Base-by-base conservation (phyloP, 2,797 vertebrate species). In the Aphelocoma californica region DNA sequence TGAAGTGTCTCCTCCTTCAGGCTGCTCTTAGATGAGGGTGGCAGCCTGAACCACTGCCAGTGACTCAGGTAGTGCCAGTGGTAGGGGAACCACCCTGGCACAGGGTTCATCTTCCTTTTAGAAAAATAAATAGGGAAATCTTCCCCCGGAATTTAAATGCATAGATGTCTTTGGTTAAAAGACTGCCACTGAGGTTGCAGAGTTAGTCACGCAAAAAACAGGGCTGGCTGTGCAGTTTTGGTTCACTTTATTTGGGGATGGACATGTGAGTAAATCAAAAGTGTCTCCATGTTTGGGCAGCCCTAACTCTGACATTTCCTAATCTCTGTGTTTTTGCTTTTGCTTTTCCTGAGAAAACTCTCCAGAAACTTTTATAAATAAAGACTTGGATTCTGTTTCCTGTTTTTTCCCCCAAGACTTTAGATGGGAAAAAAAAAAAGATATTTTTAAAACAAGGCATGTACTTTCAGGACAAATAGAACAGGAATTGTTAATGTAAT, bases 311-410 rank as follows among this genome's bases (percentile, higher is more conserved):
- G 77, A 79, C 40, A 70, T 95, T 92, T 94, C 36, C 48, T 88
- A 48, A 62, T 86, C 29, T 73, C 51, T 28, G 28, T 78, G 53
- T 0, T 88, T 91, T 82, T 77, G 36, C 31, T 81, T 94, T 93
- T 94, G 25, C 17, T 94, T 94, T 90, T 77, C 36, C 51, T 85
- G 78, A 81, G n/a, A 87, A 93, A 94, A 80, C 36, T 47, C 25
- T 74, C 25, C 62, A 92, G 57, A 78, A 95, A 51, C 54, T 36
- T 86, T 62, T 53, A 65, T 18, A 95, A 92, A 93, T 53, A 74
- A 74, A 74, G 45, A 18, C 67, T 70, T 80, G 29, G 0, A 5
- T 50, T 88, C 79, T 89, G 45, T 81, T 96, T 96, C 90, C 92
- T 94, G 73, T 75, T 97, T 95, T 85, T 54, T 7, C 11, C 44